A percentile compares a stretch with the other conserved stretches of the same genome.
Conservation (phyloP, 2,888 invertebrate genomes). For the Amphipoea lucens region DNA sequence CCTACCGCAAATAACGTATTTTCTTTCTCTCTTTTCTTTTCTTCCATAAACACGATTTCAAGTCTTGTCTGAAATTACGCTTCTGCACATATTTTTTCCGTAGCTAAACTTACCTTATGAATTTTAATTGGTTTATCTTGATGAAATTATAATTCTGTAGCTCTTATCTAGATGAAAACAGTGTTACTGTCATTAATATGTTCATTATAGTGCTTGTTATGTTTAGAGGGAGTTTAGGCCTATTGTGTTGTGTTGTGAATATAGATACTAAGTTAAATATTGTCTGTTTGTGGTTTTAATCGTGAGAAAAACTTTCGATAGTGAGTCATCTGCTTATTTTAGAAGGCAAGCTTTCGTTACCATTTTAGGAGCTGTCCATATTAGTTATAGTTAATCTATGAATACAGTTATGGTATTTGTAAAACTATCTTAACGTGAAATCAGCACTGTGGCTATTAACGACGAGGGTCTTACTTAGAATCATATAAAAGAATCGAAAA, state of each 20-base stretch:
- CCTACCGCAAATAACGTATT: no score
- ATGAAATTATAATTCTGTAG: slow-evolving; percentile 55
- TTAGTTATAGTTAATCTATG: slow-evolving; percentile 5
- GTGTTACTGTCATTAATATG: slow-evolving; percentile 25
- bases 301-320: slow-evolving; percentile 50
- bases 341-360: slow-evolving; percentile 37
- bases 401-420: not conserved
- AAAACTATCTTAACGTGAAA: not conserved
- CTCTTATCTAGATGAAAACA: slow-evolving; percentile 60
- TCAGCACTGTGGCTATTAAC: not conserved
- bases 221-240: slow-evolving; percentile 10
- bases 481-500: not conserved
- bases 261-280: slow-evolving; percentile 2
- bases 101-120: slow-evolving; percentile 3
- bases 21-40: no score
- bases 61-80: slow-evolving; percentile 11
- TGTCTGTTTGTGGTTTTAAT: slow-evolving; percentile 9
- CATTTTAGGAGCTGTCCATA: slow-evolving; percentile 30
- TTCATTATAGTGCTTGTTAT: slow-evolving; percentile 31
- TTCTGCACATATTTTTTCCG: slow-evolving; percentile 17
- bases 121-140: slow-evolving; percentile 57
- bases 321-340: slow-evolving; percentile 28
- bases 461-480: not conserved
- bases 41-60: not conserved
- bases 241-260: slow-evolving; percentile 37